Percentiles rank a stretch among this genome's conserved stretches.
Conservation (phyloP, 1,140 invertebrate species). For the Gryllus bimaculatus region DNA sequence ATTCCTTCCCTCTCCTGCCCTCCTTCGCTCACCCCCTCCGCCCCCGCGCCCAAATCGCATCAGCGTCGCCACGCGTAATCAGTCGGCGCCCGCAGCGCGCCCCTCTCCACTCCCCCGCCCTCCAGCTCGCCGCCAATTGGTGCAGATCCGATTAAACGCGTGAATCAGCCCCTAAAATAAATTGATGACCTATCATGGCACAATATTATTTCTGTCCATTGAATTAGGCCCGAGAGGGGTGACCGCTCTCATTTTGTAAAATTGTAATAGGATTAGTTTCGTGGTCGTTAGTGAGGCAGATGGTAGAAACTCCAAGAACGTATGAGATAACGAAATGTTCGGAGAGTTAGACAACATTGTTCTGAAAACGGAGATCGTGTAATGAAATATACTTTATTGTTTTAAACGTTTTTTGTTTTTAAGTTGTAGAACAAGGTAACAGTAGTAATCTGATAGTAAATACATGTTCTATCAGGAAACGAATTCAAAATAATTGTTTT, state of each 20-base stretch:
- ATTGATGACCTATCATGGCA: not conserved
- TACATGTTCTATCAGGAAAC: too few relatives aligned
- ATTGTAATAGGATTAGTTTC: not conserved
- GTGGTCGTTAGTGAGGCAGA: not conserved
- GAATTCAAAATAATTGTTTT: too few relatives aligned
- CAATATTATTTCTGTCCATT: not conserved
- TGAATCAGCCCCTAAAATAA: not conserved
- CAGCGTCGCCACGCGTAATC: not conserved
- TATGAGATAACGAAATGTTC: too few relatives aligned
- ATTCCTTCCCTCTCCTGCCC: not conserved
- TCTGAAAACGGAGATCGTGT: too few relatives aligned
- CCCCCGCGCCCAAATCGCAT: not conserved
- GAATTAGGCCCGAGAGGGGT: not conserved
- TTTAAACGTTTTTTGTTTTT: too few relatives aligned
- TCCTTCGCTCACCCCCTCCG: not conserved
- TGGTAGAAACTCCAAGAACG: too few relatives aligned
- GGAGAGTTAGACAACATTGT: too few relatives aligned
- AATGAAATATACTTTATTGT: too few relatives aligned
- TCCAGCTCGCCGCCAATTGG: not conserved
- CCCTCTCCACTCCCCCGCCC: too few relatives aligned
- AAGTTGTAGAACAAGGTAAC: too few relatives aligned
- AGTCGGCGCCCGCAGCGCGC: not conserved
- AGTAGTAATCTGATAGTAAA: too few relatives aligned
- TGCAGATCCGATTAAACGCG: not conserved
- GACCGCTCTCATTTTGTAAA: not conserved